phyloP scores from a whole-genome alignment of 1,140 invertebrate genomes.

The Saccostrea glomerata region DNA sequence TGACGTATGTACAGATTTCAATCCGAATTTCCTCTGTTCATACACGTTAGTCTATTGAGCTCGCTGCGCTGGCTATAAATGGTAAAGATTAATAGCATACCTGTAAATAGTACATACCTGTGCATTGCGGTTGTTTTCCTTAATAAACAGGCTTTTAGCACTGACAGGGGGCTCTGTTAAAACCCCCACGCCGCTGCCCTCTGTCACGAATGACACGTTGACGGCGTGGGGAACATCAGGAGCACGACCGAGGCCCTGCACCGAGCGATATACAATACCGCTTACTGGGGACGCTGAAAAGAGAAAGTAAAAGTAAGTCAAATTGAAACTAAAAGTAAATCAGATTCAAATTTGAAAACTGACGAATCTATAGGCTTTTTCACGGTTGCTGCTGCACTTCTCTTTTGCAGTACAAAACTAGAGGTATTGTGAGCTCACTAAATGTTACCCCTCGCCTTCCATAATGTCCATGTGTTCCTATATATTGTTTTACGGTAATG shows the following conservation, averaged over 20 bases:
- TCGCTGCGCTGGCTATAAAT: conserved; percentile 84
- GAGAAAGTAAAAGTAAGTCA: conserved; percentile 44
- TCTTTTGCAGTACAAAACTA: too few species aligned
- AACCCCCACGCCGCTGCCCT: conserved; percentile 90
- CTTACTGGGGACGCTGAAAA: conserved; percentile 74
- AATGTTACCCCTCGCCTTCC: too few species aligned
- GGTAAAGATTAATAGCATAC: neutral
- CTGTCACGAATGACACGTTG: conserved; percentile 83
- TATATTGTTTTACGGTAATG: too few species aligned
- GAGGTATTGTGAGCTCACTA: too few species aligned
- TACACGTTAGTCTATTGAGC: conserved; percentile 83
- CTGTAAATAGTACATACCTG: conserved; percentile 33
- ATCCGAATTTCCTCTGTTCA: conserved; percentile 89
- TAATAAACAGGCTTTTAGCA: conserved; percentile 72
- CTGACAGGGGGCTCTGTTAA: conserved; percentile 87
- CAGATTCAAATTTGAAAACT: too few species aligned
- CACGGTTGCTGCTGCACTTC: too few species aligned
- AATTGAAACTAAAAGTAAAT: neutral
- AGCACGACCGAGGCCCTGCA: conserved; percentile 98
- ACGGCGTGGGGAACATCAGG: conserved; percentile 94
- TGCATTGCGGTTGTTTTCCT: conserved; percentile 12
- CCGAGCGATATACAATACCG: conserved; percentile 94
- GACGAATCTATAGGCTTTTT: too few species aligned
- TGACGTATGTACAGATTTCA: conserved; percentile 88
- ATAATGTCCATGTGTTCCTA: too few species aligned